Conservation (phyloP, 1,140 invertebrate species). For the Rhopalosiphum padi region DNA sequence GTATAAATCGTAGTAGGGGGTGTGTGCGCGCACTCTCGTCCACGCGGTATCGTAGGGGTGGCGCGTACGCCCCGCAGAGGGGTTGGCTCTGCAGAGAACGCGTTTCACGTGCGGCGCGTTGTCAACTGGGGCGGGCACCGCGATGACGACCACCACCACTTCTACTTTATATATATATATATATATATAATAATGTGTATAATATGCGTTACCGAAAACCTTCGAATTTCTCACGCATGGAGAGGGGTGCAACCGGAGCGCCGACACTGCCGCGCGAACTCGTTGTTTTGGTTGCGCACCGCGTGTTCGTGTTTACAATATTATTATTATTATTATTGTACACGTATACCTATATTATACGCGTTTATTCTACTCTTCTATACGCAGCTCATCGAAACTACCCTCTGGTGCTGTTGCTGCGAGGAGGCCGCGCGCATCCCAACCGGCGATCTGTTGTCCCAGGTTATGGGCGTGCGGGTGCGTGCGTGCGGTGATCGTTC, state of each 20-base stretch:
- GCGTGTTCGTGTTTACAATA: conserved; percentile 6
- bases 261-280: not conserved
- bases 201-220: not conserved
- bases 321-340: not conserved
- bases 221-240: not conserved
- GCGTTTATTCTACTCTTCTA: not conserved
- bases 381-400: not conserved
- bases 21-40: not conserved
- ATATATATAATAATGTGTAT: not conserved
- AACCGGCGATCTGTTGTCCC: conserved; percentile 56
- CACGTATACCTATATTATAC: not conserved
- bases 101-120: conserved; percentile 26
- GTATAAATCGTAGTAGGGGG: not conserved
- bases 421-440: conserved; percentile 16
- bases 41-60: not conserved
- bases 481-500: not conserved
- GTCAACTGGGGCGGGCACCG: not conserved
- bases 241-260: not conserved
- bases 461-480: conserved; percentile 40
- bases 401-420: not conserved
- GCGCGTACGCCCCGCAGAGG: not conserved
- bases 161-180: not conserved
- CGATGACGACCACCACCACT: not conserved
- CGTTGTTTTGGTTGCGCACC: conserved; percentile 27
- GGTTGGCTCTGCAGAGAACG: not conserved